Evolutionary conservation across 2,113 vertebrate genomes (phyloP), one percentile per base, ranked within the genome.

Genomic region (Capreolus pygargus): DNA sequence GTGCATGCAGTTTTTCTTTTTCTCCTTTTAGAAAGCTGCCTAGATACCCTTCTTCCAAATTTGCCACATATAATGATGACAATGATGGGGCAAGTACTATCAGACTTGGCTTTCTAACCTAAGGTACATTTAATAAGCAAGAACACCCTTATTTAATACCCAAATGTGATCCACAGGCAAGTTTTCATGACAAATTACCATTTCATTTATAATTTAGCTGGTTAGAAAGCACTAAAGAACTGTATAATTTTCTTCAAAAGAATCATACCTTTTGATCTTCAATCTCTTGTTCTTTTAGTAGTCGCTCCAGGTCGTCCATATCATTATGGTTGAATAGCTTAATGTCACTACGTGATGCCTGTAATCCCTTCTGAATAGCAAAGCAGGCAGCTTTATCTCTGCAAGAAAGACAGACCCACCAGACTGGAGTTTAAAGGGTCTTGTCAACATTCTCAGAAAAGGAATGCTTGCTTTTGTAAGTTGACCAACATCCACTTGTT

Each of bases 291-390:
- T 99, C 99, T 97, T 99, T 99, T n/a, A 99, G 98, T 33, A 99
- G 98, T 95, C 98, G 98, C 98, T 99, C 99, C 98, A 99, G 99
- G 97, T 99, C 99, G 83, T 99, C 99, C 99, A 99, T 99, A 98
- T 99, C 99, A 79, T 99, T 99, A 98, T 99, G 99, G 94, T 99
- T 99, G 98, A 99, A 99, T 97, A 99, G 99, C 97, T 99, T 99
- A 98, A 99, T 99, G 98, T 99, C 99, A 98, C 99, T 99, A 89
- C 99, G 99, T 33, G 99, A 99, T 12, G 99, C 99, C 91, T 99
- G 99, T 76, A 99, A 99, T 88, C 99, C 99, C 96, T 99, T 99
- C 98, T 99, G 99, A 98, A 99, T 99, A 94, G 99, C 99, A 97
- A 99, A 99, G 97, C 99, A 99, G 3, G 99, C 99, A 1, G 99